Evolutionary conservation across 2,797 vertebrate species (phyloP).

Genomic region (Pogonophryne albipinna): DNA sequence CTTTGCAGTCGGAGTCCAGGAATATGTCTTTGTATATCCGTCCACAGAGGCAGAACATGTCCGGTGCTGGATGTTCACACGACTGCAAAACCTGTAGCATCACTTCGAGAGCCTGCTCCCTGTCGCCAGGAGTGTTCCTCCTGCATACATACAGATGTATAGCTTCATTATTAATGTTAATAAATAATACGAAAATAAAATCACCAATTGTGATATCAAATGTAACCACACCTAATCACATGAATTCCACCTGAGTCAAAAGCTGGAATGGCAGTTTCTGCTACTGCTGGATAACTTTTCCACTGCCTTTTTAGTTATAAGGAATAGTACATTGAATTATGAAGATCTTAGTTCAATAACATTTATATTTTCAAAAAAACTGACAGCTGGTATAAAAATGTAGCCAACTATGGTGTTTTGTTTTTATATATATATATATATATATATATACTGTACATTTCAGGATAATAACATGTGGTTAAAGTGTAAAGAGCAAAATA

Average conservation of each 20-base stretch:
- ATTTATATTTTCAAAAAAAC: neutral
- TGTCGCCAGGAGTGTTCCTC: constrained; percentile 91
- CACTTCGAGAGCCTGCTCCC: constrained; percentile 92
- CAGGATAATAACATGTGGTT: neutral
- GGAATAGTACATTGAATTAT: neutral
- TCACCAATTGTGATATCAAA: neutral
- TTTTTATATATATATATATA: neutral
- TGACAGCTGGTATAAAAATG: neutral
- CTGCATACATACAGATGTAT: constrained; percentile 71
- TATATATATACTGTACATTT: neutral
- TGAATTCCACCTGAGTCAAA: neutral
- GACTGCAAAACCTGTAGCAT: constrained; percentile 93
- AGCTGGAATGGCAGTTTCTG: neutral
- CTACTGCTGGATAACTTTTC: neutral
- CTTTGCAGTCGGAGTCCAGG: constrained; percentile 93
- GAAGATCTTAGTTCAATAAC: neutral
- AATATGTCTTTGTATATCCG: constrained; percentile 99
- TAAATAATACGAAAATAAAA: neutral
- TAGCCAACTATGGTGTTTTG: neutral
- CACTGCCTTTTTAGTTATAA: neutral
- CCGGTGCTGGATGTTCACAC: constrained; percentile 92
- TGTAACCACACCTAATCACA: neutral
- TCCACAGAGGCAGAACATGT: constrained; percentile 97
- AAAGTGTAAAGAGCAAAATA: neutral
- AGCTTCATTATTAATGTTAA: neutral